Evolutionary conservation across 2,113 vertebrate genomes (phyloP).

Genomic region (Xenotilapia flavipinnis): DNA sequence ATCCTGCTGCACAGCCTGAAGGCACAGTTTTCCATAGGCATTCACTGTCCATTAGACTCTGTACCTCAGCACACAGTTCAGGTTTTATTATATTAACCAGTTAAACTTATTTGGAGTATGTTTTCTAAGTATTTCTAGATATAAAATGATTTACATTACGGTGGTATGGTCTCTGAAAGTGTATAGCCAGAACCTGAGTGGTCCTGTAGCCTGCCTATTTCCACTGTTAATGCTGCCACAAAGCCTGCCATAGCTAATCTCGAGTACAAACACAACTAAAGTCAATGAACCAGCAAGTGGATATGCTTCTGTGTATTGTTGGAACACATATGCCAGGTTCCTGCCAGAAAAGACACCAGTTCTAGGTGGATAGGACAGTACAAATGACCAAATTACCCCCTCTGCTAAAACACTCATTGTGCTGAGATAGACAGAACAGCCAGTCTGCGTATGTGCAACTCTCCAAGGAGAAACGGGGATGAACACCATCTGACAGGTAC

Average conservation of each 20-base stretch:
- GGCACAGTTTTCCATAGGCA: neutral
- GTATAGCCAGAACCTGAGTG: neutral
- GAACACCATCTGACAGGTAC: neutral
- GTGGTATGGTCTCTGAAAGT: neutral
- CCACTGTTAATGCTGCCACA: neutral
- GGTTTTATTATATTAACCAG: neutral
- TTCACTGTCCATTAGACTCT: neutral
- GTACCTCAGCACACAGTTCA: neutral
- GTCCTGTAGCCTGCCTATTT: neutral
- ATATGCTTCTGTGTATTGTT: neutral
- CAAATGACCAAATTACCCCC: neutral
- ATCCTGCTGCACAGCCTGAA: neutral
- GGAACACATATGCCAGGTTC: neutral
- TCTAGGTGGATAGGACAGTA: neutral
- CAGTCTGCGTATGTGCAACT: neutral
- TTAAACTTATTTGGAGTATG: neutral
- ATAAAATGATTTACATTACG: neutral
- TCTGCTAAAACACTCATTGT: neutral
- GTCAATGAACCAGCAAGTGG: neutral
- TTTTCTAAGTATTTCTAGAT: neutral
- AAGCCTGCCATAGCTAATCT: neutral
- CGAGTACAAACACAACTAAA: neutral
- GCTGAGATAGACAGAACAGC: neutral
- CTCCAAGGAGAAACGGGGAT: neutral
- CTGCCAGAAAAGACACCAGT: neutral